Percentiles rank a stretch among this genome's conserved stretches.
Conservation (phyloP, 2,113 vertebrate species). For the Cnemophilus loriae region DNA sequence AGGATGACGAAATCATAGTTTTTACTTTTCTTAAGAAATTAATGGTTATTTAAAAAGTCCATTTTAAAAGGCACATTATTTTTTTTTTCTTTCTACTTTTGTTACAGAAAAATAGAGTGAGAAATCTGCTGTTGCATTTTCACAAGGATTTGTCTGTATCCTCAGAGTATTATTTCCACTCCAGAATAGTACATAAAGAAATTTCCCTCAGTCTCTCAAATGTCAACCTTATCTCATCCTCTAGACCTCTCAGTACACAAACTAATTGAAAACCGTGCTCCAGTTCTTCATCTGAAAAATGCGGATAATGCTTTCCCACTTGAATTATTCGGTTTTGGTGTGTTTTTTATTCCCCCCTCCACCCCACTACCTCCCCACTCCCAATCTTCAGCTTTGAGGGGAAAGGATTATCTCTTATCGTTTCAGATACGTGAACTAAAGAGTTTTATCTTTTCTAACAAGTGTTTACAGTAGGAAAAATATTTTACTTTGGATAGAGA, state of each 20-base stretch:
- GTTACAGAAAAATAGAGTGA: neutral
- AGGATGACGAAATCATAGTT: neutral
- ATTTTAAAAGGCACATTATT: neutral
- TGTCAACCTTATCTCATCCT: neutral
- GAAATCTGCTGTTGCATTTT: neutral
- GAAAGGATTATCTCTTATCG: neutral
- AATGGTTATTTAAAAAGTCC: neutral
- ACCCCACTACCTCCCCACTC: accelerated
- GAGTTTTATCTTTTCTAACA: neutral
- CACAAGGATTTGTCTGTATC: neutral
- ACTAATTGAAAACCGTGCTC: neutral
- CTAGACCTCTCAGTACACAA: neutral
- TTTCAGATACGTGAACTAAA: neutral
- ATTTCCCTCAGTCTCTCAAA: neutral
- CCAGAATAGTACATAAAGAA: neutral
- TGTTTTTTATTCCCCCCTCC: accelerated
- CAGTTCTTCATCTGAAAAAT: neutral
- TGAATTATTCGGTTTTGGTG: neutral
- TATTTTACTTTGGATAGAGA: neutral
- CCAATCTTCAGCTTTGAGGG: neutral
- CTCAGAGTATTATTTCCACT: neutral
- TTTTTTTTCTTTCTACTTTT: neutral
- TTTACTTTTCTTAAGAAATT: neutral
- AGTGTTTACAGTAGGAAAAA: neutral
- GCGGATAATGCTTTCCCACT: neutral